phyloP scores from a whole-genome alignment of 2,888 invertebrate species.

The Globia sparganii region DNA sequence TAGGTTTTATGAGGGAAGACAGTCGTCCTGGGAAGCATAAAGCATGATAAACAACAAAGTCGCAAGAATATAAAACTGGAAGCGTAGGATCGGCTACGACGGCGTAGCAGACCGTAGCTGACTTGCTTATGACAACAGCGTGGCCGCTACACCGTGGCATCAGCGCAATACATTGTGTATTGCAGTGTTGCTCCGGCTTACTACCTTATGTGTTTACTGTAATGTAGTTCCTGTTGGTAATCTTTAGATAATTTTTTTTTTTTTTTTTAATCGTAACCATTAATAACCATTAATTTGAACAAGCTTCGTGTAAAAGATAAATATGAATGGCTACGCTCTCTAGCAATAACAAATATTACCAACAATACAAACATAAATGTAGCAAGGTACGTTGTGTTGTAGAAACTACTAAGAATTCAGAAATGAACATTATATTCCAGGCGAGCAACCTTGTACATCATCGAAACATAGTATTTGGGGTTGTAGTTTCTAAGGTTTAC shows the following conservation, averaged over 20 bases:
- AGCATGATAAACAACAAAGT: not conserved
- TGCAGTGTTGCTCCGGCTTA: not conserved
- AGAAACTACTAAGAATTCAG: conserved; percentile 1
- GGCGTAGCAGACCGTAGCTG: conserved; percentile 5
- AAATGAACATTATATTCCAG: conserved; percentile 13
- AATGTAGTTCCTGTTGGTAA: not conserved
- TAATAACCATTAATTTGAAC: not conserved
- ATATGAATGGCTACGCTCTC: not conserved
- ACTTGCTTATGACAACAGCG: no score
- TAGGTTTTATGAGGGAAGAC: not conserved
- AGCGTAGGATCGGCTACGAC: not conserved
- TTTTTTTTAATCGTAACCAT: not conserved
- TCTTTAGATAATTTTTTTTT: not conserved
- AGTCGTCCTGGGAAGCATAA: no score
- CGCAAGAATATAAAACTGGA: no score
- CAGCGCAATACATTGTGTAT: not conserved
- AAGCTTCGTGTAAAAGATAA: not conserved
- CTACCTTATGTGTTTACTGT: no score
- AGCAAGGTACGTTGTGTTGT: not conserved
- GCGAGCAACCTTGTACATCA: conserved; percentile 1
- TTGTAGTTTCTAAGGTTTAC: conserved; percentile 3
- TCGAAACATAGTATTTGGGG: not conserved
- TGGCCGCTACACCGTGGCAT: conserved; percentile 4
- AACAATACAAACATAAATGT: not conserved
- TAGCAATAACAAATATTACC: not conserved